phyloP scores from a whole-genome alignment of 2,797 vertebrate genomes.

The Enteromius paludinosus region DNA sequence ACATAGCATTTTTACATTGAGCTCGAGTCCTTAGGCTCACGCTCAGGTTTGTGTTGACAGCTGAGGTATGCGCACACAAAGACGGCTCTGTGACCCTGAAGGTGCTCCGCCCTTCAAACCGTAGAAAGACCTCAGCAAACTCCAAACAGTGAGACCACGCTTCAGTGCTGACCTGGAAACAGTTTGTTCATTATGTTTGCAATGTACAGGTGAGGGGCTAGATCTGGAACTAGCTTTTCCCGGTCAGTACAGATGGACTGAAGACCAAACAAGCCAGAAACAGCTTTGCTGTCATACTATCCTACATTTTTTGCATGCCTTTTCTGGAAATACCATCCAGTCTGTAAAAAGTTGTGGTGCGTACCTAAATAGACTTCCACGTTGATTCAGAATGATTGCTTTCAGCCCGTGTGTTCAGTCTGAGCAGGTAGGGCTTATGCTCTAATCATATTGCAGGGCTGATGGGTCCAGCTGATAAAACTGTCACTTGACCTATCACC shows the following conservation, averaged over 20 bases:
- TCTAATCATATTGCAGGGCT: neutral
- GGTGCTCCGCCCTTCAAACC: slow-evolving; percentile 23
- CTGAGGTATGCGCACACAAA: slow-evolving; percentile 64
- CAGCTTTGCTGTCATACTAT: neutral
- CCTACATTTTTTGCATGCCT: neutral
- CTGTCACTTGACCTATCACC: neutral
- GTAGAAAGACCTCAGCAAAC: slow-evolving; percentile 42
- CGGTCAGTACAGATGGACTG: neutral
- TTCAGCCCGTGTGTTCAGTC: slow-evolving; percentile 16
- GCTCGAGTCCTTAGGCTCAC: neutral
- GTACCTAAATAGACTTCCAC: neutral
- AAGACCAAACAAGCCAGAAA: neutral
- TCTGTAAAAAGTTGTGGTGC: neutral
- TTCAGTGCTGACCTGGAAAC: slow-evolving; percentile 2
- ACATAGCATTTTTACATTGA: neutral
- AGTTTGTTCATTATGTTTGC: slow-evolving; percentile 2
- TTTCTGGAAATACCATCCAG: neutral
- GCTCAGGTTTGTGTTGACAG: slow-evolving; percentile 2
- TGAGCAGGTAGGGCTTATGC: slow-evolving; percentile 29
- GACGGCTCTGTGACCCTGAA: slow-evolving; percentile 46
- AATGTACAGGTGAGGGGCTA: neutral
- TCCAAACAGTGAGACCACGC: neutral
- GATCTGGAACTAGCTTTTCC: neutral
- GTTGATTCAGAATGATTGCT: slow-evolving; percentile 14
- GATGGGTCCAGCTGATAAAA: neutral